Evolutionary conservation across 2,113 vertebrate genomes (phyloP).

Genomic region (Phodopus roborovskii): DNA sequence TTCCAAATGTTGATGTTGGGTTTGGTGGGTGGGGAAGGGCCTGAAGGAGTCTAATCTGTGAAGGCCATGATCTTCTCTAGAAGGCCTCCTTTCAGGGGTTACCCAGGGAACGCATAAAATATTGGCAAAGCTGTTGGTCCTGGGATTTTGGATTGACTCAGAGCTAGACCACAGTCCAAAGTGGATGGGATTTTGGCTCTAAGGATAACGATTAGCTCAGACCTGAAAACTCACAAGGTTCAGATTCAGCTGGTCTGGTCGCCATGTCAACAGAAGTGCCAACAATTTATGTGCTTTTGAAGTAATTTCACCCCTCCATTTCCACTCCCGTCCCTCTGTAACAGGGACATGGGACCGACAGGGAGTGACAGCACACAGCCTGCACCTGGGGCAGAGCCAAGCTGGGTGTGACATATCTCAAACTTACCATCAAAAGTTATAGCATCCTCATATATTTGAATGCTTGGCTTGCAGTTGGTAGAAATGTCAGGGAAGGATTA

Average conservation of each 20-base stretch:
- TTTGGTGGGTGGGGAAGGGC: neutral
- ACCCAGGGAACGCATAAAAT: conserved; percentile 57
- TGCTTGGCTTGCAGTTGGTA: too few species aligned
- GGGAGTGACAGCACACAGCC: neutral
- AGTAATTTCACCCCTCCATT: neutral
- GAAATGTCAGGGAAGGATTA: too few species aligned
- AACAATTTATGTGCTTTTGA: conserved; percentile 36
- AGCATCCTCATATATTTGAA: neutral
- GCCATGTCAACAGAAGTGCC: neutral
- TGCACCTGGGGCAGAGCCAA: neutral
- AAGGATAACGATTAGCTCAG: conserved; percentile 69
- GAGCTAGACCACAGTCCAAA: conserved; percentile 54
- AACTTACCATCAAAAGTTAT: neutral
- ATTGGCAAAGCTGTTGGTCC: conserved; percentile 35
- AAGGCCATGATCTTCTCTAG: neutral
- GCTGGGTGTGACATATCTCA: neutral
- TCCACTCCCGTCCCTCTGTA: neutral
- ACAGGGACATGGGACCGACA: neutral
- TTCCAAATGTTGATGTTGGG: neutral
- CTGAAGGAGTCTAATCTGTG: neutral
- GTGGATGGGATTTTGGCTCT: conserved; percentile 54
- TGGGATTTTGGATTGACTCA: conserved; percentile 64
- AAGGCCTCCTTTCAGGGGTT: neutral
- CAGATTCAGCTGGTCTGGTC: conserved; percentile 39
- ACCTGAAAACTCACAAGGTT: conserved; percentile 55